Evolutionary conservation across 2,113 vertebrate genomes (phyloP), one percentile per base, ranked within the genome.

Genomic region (Burhinus bistriatus): DNA sequence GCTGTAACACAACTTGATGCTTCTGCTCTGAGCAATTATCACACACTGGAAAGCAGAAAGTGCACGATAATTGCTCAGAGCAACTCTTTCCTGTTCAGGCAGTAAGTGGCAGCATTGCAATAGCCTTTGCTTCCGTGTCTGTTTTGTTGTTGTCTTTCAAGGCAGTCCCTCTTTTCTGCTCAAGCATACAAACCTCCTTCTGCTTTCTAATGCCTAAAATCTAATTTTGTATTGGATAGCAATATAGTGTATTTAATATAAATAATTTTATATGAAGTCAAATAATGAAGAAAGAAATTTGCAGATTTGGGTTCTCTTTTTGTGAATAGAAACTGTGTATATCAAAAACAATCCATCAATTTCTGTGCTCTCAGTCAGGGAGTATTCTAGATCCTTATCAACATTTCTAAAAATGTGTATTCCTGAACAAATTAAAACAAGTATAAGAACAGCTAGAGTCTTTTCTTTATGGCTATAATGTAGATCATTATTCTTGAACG

Each of bases 71-170:
- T 51, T 88, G 52, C 52, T 58, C n/a, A 71, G 19, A 59, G 36
- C 45, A 78, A 22, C 26, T 70, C 51, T 91, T 71, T 91, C 57
- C 47, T 61, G 23, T 96, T 87, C 85, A 79, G 81, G 78, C 93
- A 94, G 95, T 76, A 94, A 96, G 94, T 79, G 94, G 89, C 95
- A 97, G 95, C 83, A 87, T 82, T 95, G 91, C 81, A 96, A 54
- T 40, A 94, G 57, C 23, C 38, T 96, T 93, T 71, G 52, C 55
- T 82, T 84, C 36, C 7, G 0, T 38, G 3, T 45, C 55, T 64
- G 65, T 44, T 79, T 86, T 89, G 36, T 61, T 65, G 49, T 38
- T 75, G 29, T 36, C n/a, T 90, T 79, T 70, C 49, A 57, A 87
- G 44, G 30, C 21, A 49, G 58, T 30, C 23, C 14, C 11, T 8